Base-by-base conservation (phyloP, 2,113 vertebrate species). In the Rhinoptilus africanus region DNA sequence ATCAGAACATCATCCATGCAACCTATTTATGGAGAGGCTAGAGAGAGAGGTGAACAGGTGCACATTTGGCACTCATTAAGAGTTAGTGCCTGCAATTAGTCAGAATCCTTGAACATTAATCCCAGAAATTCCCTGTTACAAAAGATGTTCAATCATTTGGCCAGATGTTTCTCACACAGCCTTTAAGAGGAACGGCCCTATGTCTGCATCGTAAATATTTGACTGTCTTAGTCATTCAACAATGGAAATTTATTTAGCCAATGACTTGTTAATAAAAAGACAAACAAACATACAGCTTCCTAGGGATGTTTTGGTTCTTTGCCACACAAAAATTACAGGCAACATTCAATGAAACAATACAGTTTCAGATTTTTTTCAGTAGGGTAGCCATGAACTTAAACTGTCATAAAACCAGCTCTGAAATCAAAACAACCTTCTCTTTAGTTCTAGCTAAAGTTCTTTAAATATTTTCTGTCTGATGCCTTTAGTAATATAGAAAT, bases 241-340 rank as follows among this genome's bases (percentile, higher is more conserved):
- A 93, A 72, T 95, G 93, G 66, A 88, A 83, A 87, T 85, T 89
- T 76, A 95, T 96, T 97, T 96, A 95, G 62, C 89, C 91, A 97
- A 92, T 41, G 92, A 80, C 79, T 85, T 96, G 69, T 90, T 95
- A 92, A 88, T 81, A 91, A 95, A 82, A 97, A 89, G 67, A 82
- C 79, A 96, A 94, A 90, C 56, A 96, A 89, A 93, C 78, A 80
- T 14, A 62, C 27, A 82, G 50, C 74, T 96, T 91, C 68, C 59
- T 68, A 81, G 50, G 60, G 74, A 94, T 82, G 53, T 64, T 85
- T 10, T 97, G 86, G 85, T 93, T 92, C 80, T 92, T 95, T 94
- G 90, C 88, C 83, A 97, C 79, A 92, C 41, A 73, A 90, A 95
- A 87, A 85, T 95, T 83, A 94, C 30, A 93, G 43, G 80, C 54